phyloP scores from a whole-genome alignment of 2,888 invertebrate genomes.

The Carpatolechia fugitivella region DNA sequence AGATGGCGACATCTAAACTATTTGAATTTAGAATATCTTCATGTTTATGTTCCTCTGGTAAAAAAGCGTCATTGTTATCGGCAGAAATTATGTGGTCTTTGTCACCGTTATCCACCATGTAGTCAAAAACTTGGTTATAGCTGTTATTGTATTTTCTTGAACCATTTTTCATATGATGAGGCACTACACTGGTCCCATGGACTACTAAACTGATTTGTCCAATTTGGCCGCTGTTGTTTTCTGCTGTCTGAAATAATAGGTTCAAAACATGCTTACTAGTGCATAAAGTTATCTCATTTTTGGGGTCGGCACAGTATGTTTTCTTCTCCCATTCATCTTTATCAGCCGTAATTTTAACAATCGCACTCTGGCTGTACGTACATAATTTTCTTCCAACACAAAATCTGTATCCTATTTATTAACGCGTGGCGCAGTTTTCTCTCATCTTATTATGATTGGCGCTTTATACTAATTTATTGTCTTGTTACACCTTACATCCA shows the following conservation, averaged over 20 bases:
- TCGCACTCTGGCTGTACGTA: too few relatives aligned
- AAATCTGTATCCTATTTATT: too few relatives aligned
- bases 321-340: too few relatives aligned
- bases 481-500: too few relatives aligned
- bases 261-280: too few relatives aligned
- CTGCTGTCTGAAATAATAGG: constrained; percentile 42
- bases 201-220: constrained; percentile 80
- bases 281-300: too few relatives aligned
- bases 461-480: too few relatives aligned
- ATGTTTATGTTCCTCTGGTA: constrained; percentile 40
- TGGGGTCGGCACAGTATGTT: too few relatives aligned
- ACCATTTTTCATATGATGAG: constrained; percentile 80
- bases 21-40: constrained; percentile 29
- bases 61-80: constrained; percentile 30
- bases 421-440: too few relatives aligned
- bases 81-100: constrained; percentile 24
- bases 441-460: too few relatives aligned
- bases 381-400: too few relatives aligned
- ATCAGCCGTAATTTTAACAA: too few relatives aligned
- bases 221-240: constrained; percentile 79
- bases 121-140: constrained; percentile 52
- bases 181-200: constrained; percentile 85
- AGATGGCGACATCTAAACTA: constrained; percentile 40
- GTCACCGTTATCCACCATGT: constrained; percentile 33
- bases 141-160: constrained; percentile 74